Evolutionary conservation across 2,113 vertebrate genomes (phyloP).

Genomic region (Caranx ignobilis): DNA sequence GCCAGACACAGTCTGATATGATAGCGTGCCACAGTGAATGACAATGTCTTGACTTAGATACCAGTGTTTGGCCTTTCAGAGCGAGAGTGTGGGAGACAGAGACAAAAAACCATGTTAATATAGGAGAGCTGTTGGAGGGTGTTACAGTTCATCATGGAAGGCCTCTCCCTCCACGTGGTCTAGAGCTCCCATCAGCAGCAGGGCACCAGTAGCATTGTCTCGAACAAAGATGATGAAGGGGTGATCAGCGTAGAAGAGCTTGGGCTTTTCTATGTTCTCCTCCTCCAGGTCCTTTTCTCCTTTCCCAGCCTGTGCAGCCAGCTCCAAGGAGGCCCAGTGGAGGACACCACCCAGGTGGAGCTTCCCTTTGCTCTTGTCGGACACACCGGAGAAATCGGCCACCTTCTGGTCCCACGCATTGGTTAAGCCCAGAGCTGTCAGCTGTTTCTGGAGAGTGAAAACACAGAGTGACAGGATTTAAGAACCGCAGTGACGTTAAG

Average conservation of each 20-base stretch:
- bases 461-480: not conserved
- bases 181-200: constrained; percentile 79
- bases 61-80: constrained; percentile 35
- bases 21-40: constrained; percentile 66
- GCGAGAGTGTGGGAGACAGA: constrained; percentile 1
- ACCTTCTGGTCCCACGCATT: constrained; percentile 70
- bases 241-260: constrained; percentile 78
- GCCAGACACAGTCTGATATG: constrained; percentile 56
- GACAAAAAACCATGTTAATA: not conserved
- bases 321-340: constrained; percentile 78
- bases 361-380: constrained; percentile 44
- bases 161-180: constrained; percentile 70
- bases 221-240: constrained; percentile 75
- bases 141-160: constrained; percentile 78
- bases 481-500: not conserved
- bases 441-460: constrained; percentile 62
- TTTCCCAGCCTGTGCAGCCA: constrained; percentile 57
- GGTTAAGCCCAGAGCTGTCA: constrained; percentile 72
- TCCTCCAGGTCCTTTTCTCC: constrained; percentile 41
- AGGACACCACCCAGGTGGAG: constrained; percentile 71
- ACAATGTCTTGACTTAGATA: constrained; percentile 61
- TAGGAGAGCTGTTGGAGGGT: not conserved
- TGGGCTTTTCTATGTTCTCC: constrained; percentile 64
- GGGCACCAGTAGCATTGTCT: constrained; percentile 67
- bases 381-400: constrained; percentile 73